Evolutionary conservation across 1,140 invertebrate species (phyloP).

Genomic region (Zophobas morio): DNA sequence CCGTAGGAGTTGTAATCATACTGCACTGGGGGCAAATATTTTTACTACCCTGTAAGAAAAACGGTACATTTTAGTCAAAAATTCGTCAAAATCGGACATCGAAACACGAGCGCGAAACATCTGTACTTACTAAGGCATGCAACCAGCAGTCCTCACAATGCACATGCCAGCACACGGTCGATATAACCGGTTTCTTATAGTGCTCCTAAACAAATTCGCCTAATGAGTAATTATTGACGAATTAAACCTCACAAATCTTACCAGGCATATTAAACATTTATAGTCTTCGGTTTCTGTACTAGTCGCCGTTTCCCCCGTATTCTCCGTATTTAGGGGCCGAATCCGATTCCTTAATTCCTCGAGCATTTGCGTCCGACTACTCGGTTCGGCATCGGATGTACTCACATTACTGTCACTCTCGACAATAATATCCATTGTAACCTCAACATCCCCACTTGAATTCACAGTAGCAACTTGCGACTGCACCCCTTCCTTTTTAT

Average conservation of each 20-base stretch:
- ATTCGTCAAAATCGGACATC: no score
- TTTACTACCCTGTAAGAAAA: slow-evolving; percentile 75
- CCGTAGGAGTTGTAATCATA: slow-evolving; percentile 83
- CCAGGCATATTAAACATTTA: slow-evolving; percentile 85
- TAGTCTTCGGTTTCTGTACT: slow-evolving; percentile 67
- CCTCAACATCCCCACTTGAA: slow-evolving; percentile 66
- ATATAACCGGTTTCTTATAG: slow-evolving; percentile 83
- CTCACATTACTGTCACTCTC: slow-evolving; percentile 68
- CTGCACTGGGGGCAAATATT: slow-evolving; percentile 88
- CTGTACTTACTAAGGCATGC: slow-evolving; percentile 73
- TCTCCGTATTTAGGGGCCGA: slow-evolving; percentile 75
- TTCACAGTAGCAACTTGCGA: slow-evolving; percentile 67
- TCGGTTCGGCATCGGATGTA: slow-evolving; percentile 69
- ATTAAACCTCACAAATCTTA: slow-evolving; percentile 66
- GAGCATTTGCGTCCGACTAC: slow-evolving; percentile 73
- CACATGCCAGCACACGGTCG: slow-evolving; percentile 87
- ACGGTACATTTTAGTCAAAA: not conserved
- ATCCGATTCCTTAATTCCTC: slow-evolving; percentile 78
- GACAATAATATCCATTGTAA: slow-evolving; percentile 61
- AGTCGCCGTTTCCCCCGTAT: slow-evolving; percentile 65
- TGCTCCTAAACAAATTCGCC: slow-evolving; percentile 63
- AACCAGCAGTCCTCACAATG: slow-evolving; percentile 89
- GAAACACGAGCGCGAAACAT: no score
- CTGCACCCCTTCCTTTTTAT: slow-evolving; percentile 63
- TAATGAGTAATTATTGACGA: slow-evolving; percentile 37